Evolutionary conservation across 2,888 invertebrate species (phyloP).

Genomic region (Theretra japonica): DNA sequence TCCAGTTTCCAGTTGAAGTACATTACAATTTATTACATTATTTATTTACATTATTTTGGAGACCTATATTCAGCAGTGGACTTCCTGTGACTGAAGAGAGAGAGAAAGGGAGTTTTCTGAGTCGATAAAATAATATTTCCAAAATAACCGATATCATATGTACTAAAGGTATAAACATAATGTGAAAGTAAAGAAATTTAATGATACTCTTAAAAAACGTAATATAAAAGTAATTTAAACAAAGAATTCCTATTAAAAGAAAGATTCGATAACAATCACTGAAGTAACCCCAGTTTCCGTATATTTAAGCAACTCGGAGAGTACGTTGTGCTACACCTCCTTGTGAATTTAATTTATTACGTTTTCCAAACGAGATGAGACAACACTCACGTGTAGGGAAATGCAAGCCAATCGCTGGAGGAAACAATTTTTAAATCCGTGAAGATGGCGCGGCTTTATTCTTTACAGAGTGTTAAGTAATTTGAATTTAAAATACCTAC

Average conservation of each 20-base stretch:
- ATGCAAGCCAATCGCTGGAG: not conserved
- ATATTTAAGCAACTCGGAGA: slow-evolving; percentile 44
- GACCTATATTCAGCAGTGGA: too few relatives aligned
- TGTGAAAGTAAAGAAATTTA: too few relatives aligned
- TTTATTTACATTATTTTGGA: too few relatives aligned
- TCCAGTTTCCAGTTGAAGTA: too few relatives aligned
- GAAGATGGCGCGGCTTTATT: not conserved
- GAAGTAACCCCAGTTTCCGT: not conserved
- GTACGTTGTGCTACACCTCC: slow-evolving; percentile 46
- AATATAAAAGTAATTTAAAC: not conserved
- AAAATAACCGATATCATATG: too few relatives aligned
- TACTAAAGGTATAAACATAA: too few relatives aligned
- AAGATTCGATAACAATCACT: not conserved
- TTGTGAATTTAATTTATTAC: slow-evolving; percentile 68
- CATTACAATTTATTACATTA: too few relatives aligned
- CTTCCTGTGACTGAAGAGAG: too few relatives aligned
- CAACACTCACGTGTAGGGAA: slow-evolving; percentile 48
- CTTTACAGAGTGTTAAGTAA: not conserved
- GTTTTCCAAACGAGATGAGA: slow-evolving; percentile 57
- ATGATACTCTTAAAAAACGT: not conserved
- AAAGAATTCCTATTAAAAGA: too few relatives aligned
- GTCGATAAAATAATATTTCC: too few relatives aligned
- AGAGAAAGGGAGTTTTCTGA: too few relatives aligned
- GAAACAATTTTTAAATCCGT: slow-evolving; percentile 7
- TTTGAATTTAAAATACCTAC: not conserved